phyloP scores from a whole-genome alignment of 2,113 vertebrate genomes.

The Trichechus manatus region DNA sequence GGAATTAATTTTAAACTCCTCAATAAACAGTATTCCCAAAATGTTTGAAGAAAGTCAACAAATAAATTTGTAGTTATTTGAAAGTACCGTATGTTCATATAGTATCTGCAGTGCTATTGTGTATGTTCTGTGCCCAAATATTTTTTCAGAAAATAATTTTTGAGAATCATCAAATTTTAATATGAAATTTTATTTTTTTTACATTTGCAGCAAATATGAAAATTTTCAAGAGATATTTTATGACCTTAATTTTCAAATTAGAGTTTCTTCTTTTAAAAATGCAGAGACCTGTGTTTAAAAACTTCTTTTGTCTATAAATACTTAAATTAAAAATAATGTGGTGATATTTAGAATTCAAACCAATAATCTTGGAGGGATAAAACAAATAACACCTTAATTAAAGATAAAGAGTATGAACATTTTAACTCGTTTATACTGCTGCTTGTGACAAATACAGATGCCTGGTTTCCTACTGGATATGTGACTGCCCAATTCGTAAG shows the following conservation, averaged over 20 bases:
- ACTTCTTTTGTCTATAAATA: background rate
- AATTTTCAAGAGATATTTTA: slow-evolving; percentile 19
- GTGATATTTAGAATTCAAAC: slow-evolving; percentile 38
- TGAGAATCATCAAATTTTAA: slow-evolving; percentile 16
- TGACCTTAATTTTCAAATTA: slow-evolving; percentile 12
- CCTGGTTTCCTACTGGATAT: slow-evolving; percentile 32
- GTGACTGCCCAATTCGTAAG: slow-evolving; percentile 11
- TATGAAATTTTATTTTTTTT: slow-evolving; percentile 47
- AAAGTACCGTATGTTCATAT: background rate
- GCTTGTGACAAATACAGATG: background rate
- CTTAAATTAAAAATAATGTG: slow-evolving; percentile 44
- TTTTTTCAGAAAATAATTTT: slow-evolving; percentile 47
- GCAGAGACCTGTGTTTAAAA: background rate
- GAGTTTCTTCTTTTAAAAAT: background rate
- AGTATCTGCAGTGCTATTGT: background rate
- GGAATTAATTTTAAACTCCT: slow-evolving; percentile 58
- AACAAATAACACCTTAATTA: background rate
- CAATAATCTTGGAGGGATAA: background rate
- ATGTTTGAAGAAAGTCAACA: slow-evolving; percentile 22
- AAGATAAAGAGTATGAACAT: background rate
- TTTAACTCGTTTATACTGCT: background rate
- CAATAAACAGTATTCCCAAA: background rate
- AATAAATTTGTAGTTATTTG: background rate
- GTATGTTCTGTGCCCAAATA: background rate
- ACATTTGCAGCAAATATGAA: slow-evolving; percentile 11